phyloP scores from a whole-genome alignment of 2,797 vertebrate genomes.

The Eulemur rubriventer region DNA sequence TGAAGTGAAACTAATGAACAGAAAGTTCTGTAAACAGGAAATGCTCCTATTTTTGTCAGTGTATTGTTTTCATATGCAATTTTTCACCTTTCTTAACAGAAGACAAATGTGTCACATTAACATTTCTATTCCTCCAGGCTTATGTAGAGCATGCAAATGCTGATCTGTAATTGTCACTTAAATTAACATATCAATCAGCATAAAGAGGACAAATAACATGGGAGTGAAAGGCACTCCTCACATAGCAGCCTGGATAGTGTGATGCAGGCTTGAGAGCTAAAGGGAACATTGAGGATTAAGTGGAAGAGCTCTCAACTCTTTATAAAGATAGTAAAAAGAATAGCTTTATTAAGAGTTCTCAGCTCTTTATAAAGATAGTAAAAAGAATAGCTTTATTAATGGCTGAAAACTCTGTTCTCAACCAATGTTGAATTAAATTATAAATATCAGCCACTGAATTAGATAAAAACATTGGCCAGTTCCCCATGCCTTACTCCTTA shows the following conservation, averaged over 20 bases:
- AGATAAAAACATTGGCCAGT: background rate
- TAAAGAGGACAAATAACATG: background rate
- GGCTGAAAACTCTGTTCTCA: background rate
- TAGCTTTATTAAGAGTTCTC: background rate
- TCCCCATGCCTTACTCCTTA: background rate
- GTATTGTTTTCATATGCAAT: background rate
- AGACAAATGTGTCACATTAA: background rate
- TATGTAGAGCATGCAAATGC: background rate
- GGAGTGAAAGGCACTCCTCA: background rate
- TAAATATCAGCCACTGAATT: background rate
- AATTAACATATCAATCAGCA: background rate
- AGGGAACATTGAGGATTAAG: background rate
- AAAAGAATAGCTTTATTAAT: background rate
- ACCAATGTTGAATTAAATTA: background rate
- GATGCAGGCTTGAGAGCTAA: accelerated
- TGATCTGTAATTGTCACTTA: background rate
- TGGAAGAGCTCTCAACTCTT: background rate
- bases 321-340: background rate
- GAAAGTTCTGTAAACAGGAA: background rate
- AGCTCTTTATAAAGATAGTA: background rate
- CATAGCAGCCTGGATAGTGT: background rate
- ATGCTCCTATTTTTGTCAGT: background rate
- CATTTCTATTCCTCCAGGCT: background rate
- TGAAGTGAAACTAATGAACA: background rate
- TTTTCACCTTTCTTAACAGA: background rate